Evolutionary conservation across 2,888 invertebrate species (phyloP).

Genomic region (Stenurella melanura): DNA sequence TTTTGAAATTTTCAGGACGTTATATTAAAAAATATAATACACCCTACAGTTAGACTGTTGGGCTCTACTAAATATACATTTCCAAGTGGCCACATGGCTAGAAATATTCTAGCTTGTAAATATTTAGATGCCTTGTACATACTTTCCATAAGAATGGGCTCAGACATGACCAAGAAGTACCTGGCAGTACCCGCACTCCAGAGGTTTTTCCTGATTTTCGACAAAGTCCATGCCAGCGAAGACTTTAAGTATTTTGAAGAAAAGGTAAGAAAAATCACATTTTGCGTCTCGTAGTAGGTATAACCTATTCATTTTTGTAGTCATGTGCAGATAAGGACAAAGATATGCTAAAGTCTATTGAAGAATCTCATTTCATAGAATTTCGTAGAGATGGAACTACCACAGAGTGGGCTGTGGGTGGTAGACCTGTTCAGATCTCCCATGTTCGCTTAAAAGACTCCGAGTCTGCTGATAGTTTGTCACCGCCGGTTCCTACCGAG

Average conservation of each 20-base stretch:
- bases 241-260: slow-evolving; percentile 40
- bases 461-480: slow-evolving; percentile 78
- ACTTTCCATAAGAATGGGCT: slow-evolving; percentile 85
- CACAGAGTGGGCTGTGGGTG: slow-evolving; percentile 79
- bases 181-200: slow-evolving; percentile 82
- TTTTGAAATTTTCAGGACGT: slow-evolving; percentile 81
- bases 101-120: slow-evolving; percentile 86
- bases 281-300: background rate
- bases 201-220: slow-evolving; percentile 88
- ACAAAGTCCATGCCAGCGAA: slow-evolving; percentile 80
- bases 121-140: slow-evolving; percentile 88
- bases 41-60: slow-evolving; percentile 87
- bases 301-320: slow-evolving; percentile 34
- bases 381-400: slow-evolving; percentile 78
- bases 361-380: slow-evolving; percentile 74
- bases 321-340: slow-evolving; percentile 33
- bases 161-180: slow-evolving; percentile 85
- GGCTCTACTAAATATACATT: slow-evolving; percentile 87
- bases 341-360: slow-evolving; percentile 32
- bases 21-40: slow-evolving; percentile 87
- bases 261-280: slow-evolving; percentile 37
- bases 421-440: slow-evolving; percentile 74
- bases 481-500: slow-evolving; percentile 74
- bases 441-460: slow-evolving; percentile 70
- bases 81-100: slow-evolving; percentile 86